Base-by-base conservation (phyloP, 2,113 vertebrate genomes). In the Gavia stellata region DNA sequence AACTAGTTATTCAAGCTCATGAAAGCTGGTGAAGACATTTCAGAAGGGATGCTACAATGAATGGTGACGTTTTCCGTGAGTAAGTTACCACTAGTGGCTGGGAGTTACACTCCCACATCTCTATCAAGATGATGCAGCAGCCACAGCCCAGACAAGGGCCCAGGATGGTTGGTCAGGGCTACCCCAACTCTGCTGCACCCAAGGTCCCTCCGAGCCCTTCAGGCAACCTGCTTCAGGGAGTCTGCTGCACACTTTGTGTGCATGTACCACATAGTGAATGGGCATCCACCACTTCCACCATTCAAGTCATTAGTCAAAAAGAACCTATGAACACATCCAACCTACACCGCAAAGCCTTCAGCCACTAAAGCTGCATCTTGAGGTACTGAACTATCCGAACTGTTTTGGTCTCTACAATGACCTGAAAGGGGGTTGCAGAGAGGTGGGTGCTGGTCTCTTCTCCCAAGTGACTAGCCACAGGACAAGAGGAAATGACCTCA, bases 331-430 rank as follows among this genome's bases (percentile, higher is more conserved):
- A 55, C 2, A 0, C 21, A 66, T 19, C 12, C 58, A 66, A 13
- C 34, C 31, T 59, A 18, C 20, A 65, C 20, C 0, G 0, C 23
- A 31, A 79, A 63, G 33, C 4, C 19, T 75, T 49, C 1, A 0
- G 25, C 29, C 40, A 38, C 21, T 63, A 14, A 29, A 53, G 23
- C 14, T 77, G 36, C n/a, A 26, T 10, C 36, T 63, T 59, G 38
- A 93, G 20, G 17, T 44, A 31, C 36, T 72, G 65, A 87, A 67
- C n/a, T 47, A 16, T 17, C 38, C n/a, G n/a, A n/a, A n/a, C n/a
- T n/a, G n/a, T n/a, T n/a, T n/a, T n/a, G n/a, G n/a, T n/a, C n/a
- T n/a, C n/a, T n/a, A n/a, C n/a, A n/a, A n/a, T n/a, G n/a, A n/a
- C n/a, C n/a, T n/a, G n/a, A n/a, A n/a, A n/a, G n/a, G n/a, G n/a